Evolutionary conservation across 2,888 invertebrate species (phyloP).

Genomic region (Philereme vetulata): DNA sequence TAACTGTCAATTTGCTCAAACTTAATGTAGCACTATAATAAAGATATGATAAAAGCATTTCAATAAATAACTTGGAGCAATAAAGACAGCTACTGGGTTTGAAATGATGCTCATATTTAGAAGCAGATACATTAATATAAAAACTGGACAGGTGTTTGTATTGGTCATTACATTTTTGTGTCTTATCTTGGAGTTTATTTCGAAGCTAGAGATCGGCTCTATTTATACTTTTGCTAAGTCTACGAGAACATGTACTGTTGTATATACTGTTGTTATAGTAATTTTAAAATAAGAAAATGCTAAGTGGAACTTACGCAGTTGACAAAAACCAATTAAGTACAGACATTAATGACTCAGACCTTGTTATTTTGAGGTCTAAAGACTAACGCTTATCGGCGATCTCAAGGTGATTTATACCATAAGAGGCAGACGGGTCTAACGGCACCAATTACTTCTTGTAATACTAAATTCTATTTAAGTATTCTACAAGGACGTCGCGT

Average conservation of each 20-base stretch:
- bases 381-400: conserved; percentile 12
- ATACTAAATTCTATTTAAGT: conserved; percentile 17
- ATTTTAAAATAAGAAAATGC: too few species aligned
- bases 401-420: conserved; percentile 13
- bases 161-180: not conserved
- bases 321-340: conserved; percentile 5
- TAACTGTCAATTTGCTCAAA: conserved; percentile 33
- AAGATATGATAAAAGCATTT: conserved; percentile 28
- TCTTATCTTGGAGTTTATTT: conserved; percentile 1
- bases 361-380: not conserved
- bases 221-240: too few species aligned
- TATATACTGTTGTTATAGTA: too few species aligned
- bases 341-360: conserved; percentile 2
- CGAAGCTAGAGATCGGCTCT: not conserved
- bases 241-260: too few species aligned
- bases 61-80: conserved; percentile 27
- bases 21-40: conserved; percentile 18
- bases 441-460: conserved; percentile 7
- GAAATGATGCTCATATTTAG: conserved; percentile 18
- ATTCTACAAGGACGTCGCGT: conserved; percentile 14
- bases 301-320: not conserved
- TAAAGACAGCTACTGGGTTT: conserved; percentile 21
- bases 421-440: conserved; percentile 12
- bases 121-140: conserved; percentile 9
- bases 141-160: conserved; percentile 8